Evolutionary conservation across 2,888 invertebrate species (phyloP).

Genomic region (Calameuta pallipes): DNA sequence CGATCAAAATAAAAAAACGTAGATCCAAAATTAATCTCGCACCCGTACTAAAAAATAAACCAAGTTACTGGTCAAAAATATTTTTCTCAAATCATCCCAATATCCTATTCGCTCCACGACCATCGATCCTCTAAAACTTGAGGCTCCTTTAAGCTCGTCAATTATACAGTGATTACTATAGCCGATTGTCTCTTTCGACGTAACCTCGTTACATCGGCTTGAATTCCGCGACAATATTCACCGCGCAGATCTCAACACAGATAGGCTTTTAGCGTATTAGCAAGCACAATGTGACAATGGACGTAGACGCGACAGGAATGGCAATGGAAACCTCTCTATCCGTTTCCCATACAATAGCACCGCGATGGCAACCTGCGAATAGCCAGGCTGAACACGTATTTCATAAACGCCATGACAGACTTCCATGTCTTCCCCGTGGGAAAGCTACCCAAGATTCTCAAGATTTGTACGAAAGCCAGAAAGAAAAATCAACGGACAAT

Average conservation of each 20-base stretch:
- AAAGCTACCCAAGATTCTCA: constrained; percentile 16
- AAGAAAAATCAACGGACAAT: background rate
- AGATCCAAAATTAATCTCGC: background rate
- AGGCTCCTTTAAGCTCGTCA: constrained; percentile 26
- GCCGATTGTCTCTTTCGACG: constrained; percentile 61
- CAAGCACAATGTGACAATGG: constrained; percentile 64
- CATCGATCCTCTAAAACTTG: background rate
- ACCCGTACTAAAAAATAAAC: background rate
- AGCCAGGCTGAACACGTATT: constrained; percentile 60
- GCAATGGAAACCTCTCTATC: constrained; percentile 60
- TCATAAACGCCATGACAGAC: constrained; percentile 52
- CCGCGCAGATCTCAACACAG: constrained; percentile 63
- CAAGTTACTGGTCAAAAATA: background rate
- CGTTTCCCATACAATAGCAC: constrained; percentile 50
- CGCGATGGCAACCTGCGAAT: constrained; percentile 44
- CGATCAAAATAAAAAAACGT: background rate
- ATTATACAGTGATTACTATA: constrained; percentile 60
- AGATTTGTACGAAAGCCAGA: background rate
- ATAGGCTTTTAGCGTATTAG: constrained; percentile 67
- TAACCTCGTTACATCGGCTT: constrained; percentile 61
- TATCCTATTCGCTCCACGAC: background rate
- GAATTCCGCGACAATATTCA: constrained; percentile 60
- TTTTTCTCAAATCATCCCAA: background rate
- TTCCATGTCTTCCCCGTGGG: constrained; percentile 20
- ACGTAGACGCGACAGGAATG: constrained; percentile 61